A percentile compares a stretch with the other conserved stretches of the same genome.
These are phyloP conservation scores for Noctua janthe DNA, from an alignment of 2,888 invertebrate genomes.

Conservation along the genomic window DNA sequence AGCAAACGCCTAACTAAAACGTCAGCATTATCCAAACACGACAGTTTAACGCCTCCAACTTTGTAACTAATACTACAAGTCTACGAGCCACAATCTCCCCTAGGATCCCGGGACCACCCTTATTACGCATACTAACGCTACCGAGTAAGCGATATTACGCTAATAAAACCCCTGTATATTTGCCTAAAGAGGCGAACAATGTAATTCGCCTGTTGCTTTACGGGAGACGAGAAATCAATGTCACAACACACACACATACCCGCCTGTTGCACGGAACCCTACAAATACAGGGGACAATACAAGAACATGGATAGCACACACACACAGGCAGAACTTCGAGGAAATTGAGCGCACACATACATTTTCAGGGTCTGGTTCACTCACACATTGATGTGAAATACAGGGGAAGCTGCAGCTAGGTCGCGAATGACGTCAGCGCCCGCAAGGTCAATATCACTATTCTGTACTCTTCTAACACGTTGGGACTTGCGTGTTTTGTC, in stretches of 20 bases:
- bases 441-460: constrained; percentile 89
- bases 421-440: constrained; percentile 91
- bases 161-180: constrained; percentile 64
- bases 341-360: constrained; percentile 72
- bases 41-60: constrained; percentile 49
- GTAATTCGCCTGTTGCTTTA: constrained; percentile 82
- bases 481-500: constrained; percentile 62
- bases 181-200: constrained; percentile 62
- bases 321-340: constrained; percentile 52
- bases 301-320: constrained; percentile 59
- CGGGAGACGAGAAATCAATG: constrained; percentile 84
- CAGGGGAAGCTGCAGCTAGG: constrained; percentile 89
- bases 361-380: constrained; percentile 89
- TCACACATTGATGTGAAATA: constrained; percentile 74
- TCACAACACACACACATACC: constrained; percentile 76
- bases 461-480: constrained; percentile 73
- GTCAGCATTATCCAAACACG: constrained; percentile 28
- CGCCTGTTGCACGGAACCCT: constrained; percentile 80
- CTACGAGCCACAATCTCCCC: constrained; percentile 24
- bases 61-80: constrained; percentile 33
- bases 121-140: constrained; percentile 48
- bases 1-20: constrained; percentile 7
- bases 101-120: constrained; percentile 17
- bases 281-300: constrained; percentile 61
- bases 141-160: constrained; percentile 59